These are phyloP conservation scores for Choristoneura fumiferana DNA, from an alignment of 1,140 invertebrate genomes.

Conservation along the genomic window DNA sequence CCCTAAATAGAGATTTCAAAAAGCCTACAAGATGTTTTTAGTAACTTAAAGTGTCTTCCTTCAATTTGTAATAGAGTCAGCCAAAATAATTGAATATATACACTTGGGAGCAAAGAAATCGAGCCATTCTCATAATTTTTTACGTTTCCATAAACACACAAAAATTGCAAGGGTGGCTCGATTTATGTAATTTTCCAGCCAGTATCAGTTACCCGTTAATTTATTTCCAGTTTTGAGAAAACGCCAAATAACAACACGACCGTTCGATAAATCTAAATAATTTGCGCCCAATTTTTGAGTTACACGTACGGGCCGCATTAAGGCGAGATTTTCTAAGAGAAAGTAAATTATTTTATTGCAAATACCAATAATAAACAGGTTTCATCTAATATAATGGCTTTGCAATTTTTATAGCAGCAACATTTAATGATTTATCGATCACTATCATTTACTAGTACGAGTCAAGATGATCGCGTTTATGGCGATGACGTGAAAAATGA, in stretches of 20 bases:
- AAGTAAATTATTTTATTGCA: slow-evolving; percentile 67
- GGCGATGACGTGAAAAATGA: slow-evolving; percentile 1
- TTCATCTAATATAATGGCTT: slow-evolving; percentile 49
- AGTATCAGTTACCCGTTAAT: not conserved
- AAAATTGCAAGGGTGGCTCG: too few relatives aligned
- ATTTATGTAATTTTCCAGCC: too few relatives aligned
- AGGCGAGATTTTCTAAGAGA: slow-evolving; percentile 65
- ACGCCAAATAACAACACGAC: not conserved
- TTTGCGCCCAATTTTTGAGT: slow-evolving; percentile 43
- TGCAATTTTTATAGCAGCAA: slow-evolving; percentile 43
- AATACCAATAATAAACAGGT: slow-evolving; percentile 60
- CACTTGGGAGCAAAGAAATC: too few relatives aligned
- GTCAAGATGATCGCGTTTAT: not conserved
- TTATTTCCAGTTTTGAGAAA: not conserved
- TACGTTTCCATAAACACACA: too few relatives aligned
- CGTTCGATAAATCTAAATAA: slow-evolving; percentile 49
- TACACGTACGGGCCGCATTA: slow-evolving; percentile 35
- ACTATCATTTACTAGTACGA: slow-evolving; percentile 11
- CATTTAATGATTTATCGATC: slow-evolving; percentile 27
- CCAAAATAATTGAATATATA: too few relatives aligned
- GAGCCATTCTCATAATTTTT: too few relatives aligned
- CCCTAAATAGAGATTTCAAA: too few relatives aligned
- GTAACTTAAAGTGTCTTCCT: too few relatives aligned
- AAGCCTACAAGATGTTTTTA: too few relatives aligned
- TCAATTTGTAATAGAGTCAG: too few relatives aligned